Evolutionary conservation across 2,888 invertebrate genomes (phyloP).

Genomic region (Philopedon plagiatum): DNA sequence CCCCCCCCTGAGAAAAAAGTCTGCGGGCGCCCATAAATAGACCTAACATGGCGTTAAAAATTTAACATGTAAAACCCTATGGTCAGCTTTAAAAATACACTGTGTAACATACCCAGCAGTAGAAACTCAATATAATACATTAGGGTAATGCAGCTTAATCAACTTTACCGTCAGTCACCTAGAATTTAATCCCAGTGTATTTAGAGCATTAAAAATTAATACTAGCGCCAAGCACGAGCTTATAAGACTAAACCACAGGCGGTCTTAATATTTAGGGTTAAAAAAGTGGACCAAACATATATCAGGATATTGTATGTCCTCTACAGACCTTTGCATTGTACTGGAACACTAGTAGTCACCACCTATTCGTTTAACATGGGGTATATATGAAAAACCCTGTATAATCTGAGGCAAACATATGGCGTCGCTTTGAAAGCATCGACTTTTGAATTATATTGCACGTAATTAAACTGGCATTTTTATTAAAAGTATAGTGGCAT

Average conservation of each 20-base stretch:
- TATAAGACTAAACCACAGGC: slow-evolving; percentile 49
- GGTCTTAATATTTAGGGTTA: slow-evolving; percentile 36
- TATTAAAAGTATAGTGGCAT: slow-evolving; percentile 20
- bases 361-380: slow-evolving; percentile 34
- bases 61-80: no score
- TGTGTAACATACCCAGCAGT: no score
- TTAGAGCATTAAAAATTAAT: slow-evolving; percentile 31
- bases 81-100: no score
- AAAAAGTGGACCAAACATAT: slow-evolving; percentile 18
- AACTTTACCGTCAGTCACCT: no score
- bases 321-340: not conserved
- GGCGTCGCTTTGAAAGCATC: slow-evolving; percentile 21
- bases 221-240: slow-evolving; percentile 22
- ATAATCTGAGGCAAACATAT: slow-evolving; percentile 25
- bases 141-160: no score
- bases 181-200: no score
- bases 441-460: slow-evolving; percentile 17
- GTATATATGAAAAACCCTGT: slow-evolving; percentile 30
- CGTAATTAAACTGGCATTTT: slow-evolving; percentile 27
- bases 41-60: no score
- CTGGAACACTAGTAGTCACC: slow-evolving; percentile 23
- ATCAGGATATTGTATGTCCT: not conserved
- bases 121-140: no score
- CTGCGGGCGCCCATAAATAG: no score
- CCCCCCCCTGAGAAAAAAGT: no score